Conservation (phyloP, 2,797 vertebrate genomes). For the Rhabdomys pumilio region DNA sequence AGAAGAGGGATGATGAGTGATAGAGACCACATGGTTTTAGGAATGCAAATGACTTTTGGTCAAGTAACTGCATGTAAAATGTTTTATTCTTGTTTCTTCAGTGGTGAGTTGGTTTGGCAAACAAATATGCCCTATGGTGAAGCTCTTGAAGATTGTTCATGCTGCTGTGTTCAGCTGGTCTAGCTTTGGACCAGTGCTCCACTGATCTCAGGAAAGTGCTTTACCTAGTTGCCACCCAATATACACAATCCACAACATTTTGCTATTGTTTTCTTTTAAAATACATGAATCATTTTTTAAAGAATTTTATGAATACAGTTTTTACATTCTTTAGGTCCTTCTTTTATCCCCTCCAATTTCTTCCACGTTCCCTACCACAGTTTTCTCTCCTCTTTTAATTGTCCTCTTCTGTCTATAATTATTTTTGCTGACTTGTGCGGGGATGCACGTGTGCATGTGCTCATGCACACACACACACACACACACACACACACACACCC, state of each 20-base stretch:
- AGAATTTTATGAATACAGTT: neutral
- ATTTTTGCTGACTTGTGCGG: neutral
- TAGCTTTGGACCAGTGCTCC: neutral
- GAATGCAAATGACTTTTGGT: slow-evolving; percentile 31
- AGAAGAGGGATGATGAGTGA: slow-evolving; percentile 67
- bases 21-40: slow-evolving; percentile 73
- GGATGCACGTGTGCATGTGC: too few species aligned
- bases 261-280: neutral
- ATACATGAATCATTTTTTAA: neutral
- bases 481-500: neutral
- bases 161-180: neutral
- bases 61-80: neutral
- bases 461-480: neutral
- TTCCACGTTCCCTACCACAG: neutral
- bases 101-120: slow-evolving; percentile 2
- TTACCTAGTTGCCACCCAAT: neutral
- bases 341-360: neutral
- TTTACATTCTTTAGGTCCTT: neutral
- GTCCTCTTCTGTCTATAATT: neutral
- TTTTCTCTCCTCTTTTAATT: neutral
- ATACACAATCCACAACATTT: neutral
- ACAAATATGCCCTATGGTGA: neutral
- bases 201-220: neutral
- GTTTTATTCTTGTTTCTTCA: slow-evolving; percentile 18
- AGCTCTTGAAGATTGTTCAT: neutral